These are phyloP conservation scores for Cricetomys ansorgei DNA, from an alignment of 2,113 vertebrate genomes.

Conservation along the genomic window DNA sequence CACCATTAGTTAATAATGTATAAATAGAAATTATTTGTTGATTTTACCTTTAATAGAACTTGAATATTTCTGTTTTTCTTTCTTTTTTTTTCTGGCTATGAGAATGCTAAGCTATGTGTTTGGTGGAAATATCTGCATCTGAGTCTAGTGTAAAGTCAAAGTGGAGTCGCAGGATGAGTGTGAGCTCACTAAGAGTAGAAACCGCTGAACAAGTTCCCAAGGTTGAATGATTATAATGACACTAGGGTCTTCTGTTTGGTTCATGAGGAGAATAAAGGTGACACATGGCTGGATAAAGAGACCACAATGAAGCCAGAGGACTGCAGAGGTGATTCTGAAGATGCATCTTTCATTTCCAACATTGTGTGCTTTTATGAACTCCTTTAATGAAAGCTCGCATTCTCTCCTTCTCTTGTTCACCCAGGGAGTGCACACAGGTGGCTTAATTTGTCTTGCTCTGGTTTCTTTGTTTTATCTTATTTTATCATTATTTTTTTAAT, in stretches of 20 bases:
- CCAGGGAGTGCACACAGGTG: not conserved
- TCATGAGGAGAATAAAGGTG: not conserved
- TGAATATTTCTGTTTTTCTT: not conserved
- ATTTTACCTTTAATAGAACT: conserved; percentile 2
- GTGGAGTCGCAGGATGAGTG: not conserved
- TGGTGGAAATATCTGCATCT: not conserved
- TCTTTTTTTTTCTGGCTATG: not conserved
- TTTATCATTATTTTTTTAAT: not conserved
- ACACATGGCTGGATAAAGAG: not conserved
- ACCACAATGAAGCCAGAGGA: not conserved
- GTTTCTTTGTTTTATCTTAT: not conserved
- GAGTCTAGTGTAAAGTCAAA: not conserved
- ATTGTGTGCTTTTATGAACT: not conserved
- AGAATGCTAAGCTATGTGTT: not conserved
- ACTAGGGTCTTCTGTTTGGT: not conserved
- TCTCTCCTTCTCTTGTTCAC: not conserved
- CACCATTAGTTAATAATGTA: not conserved
- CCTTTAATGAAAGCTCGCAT: conserved; percentile 4
- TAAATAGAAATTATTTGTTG: not conserved
- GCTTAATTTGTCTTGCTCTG: not conserved
- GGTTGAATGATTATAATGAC: not conserved
- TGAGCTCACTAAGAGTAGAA: not conserved
- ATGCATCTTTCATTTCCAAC: not conserved
- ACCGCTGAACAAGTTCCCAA: not conserved
- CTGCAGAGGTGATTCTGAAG: not conserved